These are phyloP conservation scores for Orthonevra nobilis DNA, from an alignment of 2,888 invertebrate genomes.

Conservation along the genomic window DNA sequence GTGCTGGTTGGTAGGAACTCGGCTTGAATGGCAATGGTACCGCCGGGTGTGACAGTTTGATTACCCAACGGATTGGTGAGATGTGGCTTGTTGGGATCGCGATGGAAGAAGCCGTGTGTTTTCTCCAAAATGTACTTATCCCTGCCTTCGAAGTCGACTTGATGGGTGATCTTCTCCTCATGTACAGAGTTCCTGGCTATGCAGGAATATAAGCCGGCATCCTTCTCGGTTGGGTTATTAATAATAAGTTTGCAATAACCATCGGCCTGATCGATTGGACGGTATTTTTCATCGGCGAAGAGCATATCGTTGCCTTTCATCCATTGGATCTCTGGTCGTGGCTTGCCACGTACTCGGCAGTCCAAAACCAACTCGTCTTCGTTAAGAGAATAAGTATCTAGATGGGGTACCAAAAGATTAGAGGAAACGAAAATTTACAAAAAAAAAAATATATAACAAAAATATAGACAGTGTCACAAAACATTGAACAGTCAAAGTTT, in stretches of 20 bases:
- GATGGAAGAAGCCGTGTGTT: slow-evolving; percentile 79
- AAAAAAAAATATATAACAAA: slow-evolving; percentile 23
- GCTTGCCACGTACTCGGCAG: slow-evolving; percentile 89
- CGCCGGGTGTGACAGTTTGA: slow-evolving; percentile 87
- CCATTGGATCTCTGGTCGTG: slow-evolving; percentile 88
- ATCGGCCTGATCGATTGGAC: slow-evolving; percentile 86
- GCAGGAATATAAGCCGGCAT: slow-evolving; percentile 88
- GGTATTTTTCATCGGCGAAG: slow-evolving; percentile 82
- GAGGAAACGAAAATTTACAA: slow-evolving; percentile 4
- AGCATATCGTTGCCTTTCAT: slow-evolving; percentile 85
- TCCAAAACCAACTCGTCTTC: slow-evolving; percentile 89
- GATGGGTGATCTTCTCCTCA: slow-evolving; percentile 87
- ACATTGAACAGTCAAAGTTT: slow-evolving; percentile 38
- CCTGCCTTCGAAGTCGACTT: slow-evolving; percentile 84
- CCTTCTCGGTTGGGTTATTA: slow-evolving; percentile 84
- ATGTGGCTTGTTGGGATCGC: slow-evolving; percentile 84
- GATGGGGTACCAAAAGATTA: neutral
- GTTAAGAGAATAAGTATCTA: slow-evolving; percentile 86
- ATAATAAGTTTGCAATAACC: slow-evolving; percentile 88
- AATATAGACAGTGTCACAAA: slow-evolving; percentile 56
- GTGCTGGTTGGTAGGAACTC: slow-evolving; percentile 85
- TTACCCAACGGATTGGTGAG: slow-evolving; percentile 86
- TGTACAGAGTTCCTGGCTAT: slow-evolving; percentile 87
- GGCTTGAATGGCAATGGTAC: slow-evolving; percentile 90
- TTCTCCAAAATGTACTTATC: slow-evolving; percentile 80